Evolutionary conservation across 2,113 vertebrate genomes (phyloP).

Genomic region (Brachirus orientalis): DNA sequence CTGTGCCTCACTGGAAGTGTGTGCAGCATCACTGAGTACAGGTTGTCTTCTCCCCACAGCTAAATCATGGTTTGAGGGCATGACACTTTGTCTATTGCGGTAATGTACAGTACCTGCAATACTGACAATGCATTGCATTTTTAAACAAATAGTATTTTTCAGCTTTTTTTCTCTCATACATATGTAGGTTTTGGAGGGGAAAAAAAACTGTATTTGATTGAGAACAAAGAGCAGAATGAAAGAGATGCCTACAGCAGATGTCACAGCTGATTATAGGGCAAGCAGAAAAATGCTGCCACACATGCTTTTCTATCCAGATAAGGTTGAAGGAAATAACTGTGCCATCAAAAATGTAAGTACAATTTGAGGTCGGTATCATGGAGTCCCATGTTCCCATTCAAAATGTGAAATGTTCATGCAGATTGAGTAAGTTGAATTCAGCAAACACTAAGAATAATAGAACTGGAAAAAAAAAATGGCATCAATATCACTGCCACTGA

Average conservation of each 20-base stretch:
- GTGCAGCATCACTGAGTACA: neutral
- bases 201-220: neutral
- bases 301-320: too few species aligned
- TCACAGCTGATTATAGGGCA: too few species aligned
- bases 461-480: too few species aligned
- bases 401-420: neutral
- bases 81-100: neutral
- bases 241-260: slow-evolving; percentile 15
- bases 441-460: too few species aligned
- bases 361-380: too few species aligned
- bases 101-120: neutral
- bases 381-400: neutral
- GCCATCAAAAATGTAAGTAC: too few species aligned
- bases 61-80: neutral
- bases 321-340: too few species aligned
- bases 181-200: too few species aligned
- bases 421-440: neutral
- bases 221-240: neutral
- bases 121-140: neutral
- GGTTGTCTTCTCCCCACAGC: neutral
- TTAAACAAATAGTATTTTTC: neutral
- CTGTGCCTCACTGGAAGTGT: neutral
- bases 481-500: neutral
- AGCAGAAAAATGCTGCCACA: neutral
- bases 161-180: neutral